Evolutionary conservation across 2,797 vertebrate genomes (phyloP).

Genomic region (Syndactyla subalaris): DNA sequence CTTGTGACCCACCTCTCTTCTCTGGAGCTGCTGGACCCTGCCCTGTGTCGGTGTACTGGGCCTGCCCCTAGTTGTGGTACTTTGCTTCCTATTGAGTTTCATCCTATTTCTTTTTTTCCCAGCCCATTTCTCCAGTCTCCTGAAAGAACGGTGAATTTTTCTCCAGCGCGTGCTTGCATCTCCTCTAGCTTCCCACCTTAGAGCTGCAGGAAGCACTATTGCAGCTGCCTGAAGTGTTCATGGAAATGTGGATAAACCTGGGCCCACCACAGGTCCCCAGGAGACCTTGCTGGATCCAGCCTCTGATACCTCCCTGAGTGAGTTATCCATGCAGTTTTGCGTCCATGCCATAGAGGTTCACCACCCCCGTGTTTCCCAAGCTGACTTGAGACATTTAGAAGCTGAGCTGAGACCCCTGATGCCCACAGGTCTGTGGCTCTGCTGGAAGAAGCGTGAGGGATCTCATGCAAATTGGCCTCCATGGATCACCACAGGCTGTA

Average conservation of each 20-base stretch:
- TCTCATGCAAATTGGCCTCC: neutral
- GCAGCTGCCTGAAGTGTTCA: neutral
- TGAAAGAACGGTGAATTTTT: neutral
- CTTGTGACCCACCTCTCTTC: neutral
- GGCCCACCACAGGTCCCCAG: neutral
- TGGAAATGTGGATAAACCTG: neutral
- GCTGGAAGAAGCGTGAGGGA: neutral
- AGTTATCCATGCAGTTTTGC: neutral
- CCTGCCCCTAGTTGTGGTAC: neutral
- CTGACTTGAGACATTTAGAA: neutral
- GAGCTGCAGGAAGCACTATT: neutral
- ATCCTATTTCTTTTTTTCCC: conserved; percentile 16
- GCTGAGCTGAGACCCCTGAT: neutral
- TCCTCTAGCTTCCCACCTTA: conserved; percentile 5
- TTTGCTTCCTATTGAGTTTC: conserved; percentile 2
- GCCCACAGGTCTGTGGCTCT: neutral
- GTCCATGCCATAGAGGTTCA: neutral
- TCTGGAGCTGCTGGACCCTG: neutral
- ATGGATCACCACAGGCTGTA: neutral
- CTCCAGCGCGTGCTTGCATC: neutral
- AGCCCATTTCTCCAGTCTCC: conserved; percentile 33
- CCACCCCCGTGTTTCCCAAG: neutral
- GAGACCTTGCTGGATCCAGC: neutral
- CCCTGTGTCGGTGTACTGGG: neutral
- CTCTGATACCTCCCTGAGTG: neutral